Base-by-base conservation (phyloP, 2,113 vertebrate genomes). In the Bostrychus sinensis region DNA sequence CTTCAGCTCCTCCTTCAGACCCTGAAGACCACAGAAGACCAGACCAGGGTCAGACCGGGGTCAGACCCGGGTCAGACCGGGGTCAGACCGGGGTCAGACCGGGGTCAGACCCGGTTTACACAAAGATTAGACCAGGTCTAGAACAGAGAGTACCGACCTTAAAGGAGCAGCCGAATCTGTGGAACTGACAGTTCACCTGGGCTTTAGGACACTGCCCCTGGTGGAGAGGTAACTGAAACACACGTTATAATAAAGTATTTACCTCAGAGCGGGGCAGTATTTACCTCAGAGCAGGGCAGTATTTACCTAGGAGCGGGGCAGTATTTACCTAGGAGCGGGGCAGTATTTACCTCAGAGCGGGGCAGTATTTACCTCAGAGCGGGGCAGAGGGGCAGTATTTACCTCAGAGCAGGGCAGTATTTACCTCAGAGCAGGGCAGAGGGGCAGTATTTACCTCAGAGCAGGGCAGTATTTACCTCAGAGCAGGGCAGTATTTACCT, bases 191-290 rank as follows among this genome's bases (percentile, higher is more conserved):
- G 91, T 91, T 93, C 87, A 95, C 94, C 91, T 96, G 95, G 86
- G 96, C 96, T 93, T 97, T 99, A 87, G 96, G 96, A 93, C 97
- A 99, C 87, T 98, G 95, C 56, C 91, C 89, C 30, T 92, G 92
- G 68, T 93, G 93, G 78, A 39, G 91, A 20, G 81, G 78, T 41
- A 93, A 78, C 92, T 93, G 71, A 11, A 78, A 82, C 3, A 73
- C 8, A 66, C 19, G 42, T n/a, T n/a, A n/a, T n/a, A 23, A 10
- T 7, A 13, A n/a, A 25, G 59, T 5, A 25, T n/a, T n/a, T n/a
- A n/a, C n/a, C n/a, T n/a, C n/a, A n/a, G n/a, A n/a, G n/a, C n/a
- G n/a, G n/a, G n/a, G 36, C 50, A 26, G 74, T 2, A 14, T 11
- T 13, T 92, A 99, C 97, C 96, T 99, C 95, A 11, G 95, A 96